Percentiles rank a stretch among this genome's conserved stretches.
Evolutionary conservation across 2,113 vertebrate genomes (phyloP).

Genomic region (Upupa epops): DNA sequence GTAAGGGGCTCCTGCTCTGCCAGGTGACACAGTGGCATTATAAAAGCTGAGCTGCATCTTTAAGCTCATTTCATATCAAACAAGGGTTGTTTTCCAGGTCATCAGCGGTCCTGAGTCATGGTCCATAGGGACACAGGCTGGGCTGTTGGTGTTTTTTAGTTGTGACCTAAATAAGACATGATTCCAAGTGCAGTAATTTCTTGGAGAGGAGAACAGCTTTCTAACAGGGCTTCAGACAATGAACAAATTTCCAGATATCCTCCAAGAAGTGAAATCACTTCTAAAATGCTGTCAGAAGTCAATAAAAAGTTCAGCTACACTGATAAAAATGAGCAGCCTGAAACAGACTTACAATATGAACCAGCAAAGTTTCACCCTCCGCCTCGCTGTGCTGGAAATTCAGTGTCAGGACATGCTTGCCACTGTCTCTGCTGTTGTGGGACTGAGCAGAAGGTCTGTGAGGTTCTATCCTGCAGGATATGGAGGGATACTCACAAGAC

Average conservation of each 20-base stretch:
- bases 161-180: neutral
- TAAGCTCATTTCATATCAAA: neutral
- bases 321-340: neutral
- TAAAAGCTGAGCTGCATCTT: accelerated
- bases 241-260: neutral
- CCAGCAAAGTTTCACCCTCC: neutral
- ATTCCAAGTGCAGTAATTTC: neutral
- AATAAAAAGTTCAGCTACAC: neutral
- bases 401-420: neutral
- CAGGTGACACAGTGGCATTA: neutral
- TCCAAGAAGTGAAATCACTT: neutral
- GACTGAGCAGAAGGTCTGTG: neutral
- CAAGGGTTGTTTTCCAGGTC: neutral
- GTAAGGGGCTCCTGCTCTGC: neutral
- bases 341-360: neutral
- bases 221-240: neutral
- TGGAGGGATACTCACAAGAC: neutral
- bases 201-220: neutral
- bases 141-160: neutral
- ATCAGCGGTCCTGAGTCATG: accelerated
- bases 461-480: neutral
- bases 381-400: neutral
- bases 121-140: neutral
- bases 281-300: slow-evolving; percentile 28
- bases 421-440: neutral